Percentiles rank a stretch among this genome's conserved stretches.
phyloP scores from a whole-genome alignment of 2,113 vertebrate species.

The Phalacrocorax aristotelis region DNA sequence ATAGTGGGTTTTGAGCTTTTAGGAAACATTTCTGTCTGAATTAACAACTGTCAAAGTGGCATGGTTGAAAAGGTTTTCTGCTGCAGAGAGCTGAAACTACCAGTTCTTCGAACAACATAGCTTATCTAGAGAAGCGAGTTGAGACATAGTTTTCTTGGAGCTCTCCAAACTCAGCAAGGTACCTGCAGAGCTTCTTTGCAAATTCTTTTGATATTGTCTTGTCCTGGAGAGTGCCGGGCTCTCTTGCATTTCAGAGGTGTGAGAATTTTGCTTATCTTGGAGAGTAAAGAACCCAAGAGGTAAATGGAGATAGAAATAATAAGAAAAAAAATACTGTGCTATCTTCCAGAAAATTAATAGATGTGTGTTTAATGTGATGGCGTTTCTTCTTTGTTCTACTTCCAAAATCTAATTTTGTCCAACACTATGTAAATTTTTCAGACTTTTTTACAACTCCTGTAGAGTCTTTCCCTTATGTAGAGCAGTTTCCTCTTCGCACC shows the following conservation, averaged over 20 bases:
- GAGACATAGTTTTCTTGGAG: neutral
- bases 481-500: neutral
- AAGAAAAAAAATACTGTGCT: neutral
- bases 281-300: neutral
- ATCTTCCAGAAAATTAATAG: neutral
- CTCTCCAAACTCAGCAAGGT: neutral
- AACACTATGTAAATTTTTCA: neutral
- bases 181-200: neutral
- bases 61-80: neutral
- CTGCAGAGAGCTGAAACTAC: neutral
- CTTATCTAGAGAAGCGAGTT: slow-evolving; percentile 3
- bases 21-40: slow-evolving; percentile 11
- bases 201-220: neutral
- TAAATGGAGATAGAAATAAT: neutral
- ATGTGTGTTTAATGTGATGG: neutral
- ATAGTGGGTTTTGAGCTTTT: neutral
- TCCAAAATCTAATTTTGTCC: neutral
- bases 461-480: neutral
- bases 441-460: neutral
- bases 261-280: neutral
- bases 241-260: neutral
- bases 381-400: neutral
- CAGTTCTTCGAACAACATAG: neutral
- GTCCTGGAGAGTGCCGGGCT: neutral
- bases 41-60: slow-evolving; percentile 2